Conservation (phyloP, 2,797 vertebrate genomes). For the Enteromius unitaeniatus region DNA sequence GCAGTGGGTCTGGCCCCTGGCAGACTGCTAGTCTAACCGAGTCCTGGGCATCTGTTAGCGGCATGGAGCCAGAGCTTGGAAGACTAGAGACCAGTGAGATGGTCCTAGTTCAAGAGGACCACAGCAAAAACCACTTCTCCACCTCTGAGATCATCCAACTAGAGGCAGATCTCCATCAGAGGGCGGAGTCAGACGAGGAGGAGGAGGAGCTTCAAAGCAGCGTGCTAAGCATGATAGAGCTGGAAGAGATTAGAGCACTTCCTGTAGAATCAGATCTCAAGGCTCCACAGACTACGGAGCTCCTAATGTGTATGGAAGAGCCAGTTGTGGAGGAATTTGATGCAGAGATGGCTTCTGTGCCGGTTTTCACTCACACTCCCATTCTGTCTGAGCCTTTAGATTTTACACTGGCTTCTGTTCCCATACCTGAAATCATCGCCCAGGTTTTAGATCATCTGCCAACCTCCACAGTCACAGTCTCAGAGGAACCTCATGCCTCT, state of each 20-base stretch:
- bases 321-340: constrained; percentile 48
- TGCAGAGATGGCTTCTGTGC: constrained; percentile 42
- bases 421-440: constrained; percentile 59
- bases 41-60: constrained; percentile 91
- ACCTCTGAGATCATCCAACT: constrained; percentile 93
- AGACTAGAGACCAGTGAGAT: constrained; percentile 88
- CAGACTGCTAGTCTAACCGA: constrained; percentile 83
- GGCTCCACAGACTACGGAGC: constrained; percentile 68
- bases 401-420: constrained; percentile 59
- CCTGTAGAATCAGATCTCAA: constrained; percentile 57
- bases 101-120: constrained; percentile 76
- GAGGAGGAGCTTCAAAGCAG: constrained; percentile 77
- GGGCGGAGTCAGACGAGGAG: constrained; percentile 73
- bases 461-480: constrained; percentile 64
- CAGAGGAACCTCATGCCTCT: constrained; percentile 53
- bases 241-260: constrained; percentile 57
- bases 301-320: constrained; percentile 68
- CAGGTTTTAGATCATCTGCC: constrained; percentile 41
- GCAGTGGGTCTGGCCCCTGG: constrained; percentile 80
- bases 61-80: constrained; percentile 86
- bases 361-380: constrained; percentile 30
- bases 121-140: constrained; percentile 88
- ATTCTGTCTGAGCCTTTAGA: constrained; percentile 55
- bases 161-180: constrained; percentile 77
- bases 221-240: constrained; percentile 73